Evolutionary conservation across 2,113 vertebrate species (phyloP).

Genomic region (Ctenomys sociabilis): DNA sequence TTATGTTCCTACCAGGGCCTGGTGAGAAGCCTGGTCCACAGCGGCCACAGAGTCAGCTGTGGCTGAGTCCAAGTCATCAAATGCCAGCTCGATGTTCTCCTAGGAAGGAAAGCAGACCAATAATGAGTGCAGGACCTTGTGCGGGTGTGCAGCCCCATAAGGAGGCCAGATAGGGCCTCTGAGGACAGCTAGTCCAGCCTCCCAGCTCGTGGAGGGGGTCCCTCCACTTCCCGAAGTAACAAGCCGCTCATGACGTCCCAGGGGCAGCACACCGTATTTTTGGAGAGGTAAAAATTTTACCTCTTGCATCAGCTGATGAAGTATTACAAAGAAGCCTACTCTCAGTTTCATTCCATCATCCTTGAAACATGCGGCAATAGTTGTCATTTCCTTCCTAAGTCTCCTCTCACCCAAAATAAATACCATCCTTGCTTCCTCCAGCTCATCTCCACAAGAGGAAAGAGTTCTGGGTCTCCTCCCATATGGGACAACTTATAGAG

Average conservation of each 20-base stretch:
- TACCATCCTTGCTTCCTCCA: not conserved
- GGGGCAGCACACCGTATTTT: not conserved
- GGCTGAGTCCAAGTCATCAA: conserved; percentile 94
- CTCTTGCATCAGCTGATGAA: not conserved
- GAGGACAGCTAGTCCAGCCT: not conserved
- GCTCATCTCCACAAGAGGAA: not conserved
- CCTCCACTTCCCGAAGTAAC: not conserved
- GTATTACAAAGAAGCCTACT: not conserved
- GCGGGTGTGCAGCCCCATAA: rapidly evolving
- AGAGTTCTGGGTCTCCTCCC: not conserved
- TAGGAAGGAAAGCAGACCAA: conserved; percentile 81
- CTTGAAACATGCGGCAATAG: conserved; percentile 2
- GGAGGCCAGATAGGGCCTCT: not conserved
- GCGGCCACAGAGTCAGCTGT: conserved; percentile 91
- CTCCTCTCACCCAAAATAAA: conserved; percentile 40
- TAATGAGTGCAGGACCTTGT: rapidly evolving
- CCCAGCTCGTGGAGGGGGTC: not conserved
- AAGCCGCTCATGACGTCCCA: not conserved
- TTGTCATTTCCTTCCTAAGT: not conserved
- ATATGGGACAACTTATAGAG: not conserved
- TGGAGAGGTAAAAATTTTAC: not conserved
- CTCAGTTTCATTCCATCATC: conserved; percentile 18
- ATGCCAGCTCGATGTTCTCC: conserved; percentile 97
- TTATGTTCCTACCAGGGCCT: conserved; percentile 93
- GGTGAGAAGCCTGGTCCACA: conserved; percentile 95